Evolutionary conservation across 1,140 invertebrate species (phyloP).

Genomic region (Spodoptera frugiperda): DNA sequence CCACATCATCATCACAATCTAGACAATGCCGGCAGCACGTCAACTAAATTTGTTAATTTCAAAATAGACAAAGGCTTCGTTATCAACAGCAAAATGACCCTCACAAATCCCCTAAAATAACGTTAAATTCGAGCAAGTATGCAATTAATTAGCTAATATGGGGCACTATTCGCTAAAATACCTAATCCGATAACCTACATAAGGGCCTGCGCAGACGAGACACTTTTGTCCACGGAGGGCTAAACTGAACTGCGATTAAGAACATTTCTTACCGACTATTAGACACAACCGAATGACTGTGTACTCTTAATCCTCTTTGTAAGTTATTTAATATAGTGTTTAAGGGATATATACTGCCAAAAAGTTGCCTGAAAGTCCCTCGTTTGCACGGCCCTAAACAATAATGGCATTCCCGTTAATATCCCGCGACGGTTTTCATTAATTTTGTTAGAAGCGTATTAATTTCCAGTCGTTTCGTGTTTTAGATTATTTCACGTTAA

Average conservation of each 20-base stretch:
- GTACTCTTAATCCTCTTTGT: too few species aligned
- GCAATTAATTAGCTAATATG: slow-evolving; percentile 17
- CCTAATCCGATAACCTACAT: slow-evolving; percentile 19
- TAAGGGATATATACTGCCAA: too few species aligned
- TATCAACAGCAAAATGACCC: neutral
- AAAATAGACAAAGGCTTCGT: too few species aligned
- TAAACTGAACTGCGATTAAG: too few species aligned
- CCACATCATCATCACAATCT: too few species aligned
- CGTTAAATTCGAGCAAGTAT: slow-evolving; percentile 12
- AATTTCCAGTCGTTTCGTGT: slow-evolving; percentile 50
- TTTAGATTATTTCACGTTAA: slow-evolving; percentile 66
- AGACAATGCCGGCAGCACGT: neutral
- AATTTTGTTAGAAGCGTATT: slow-evolving; percentile 44
- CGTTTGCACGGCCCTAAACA: neutral
- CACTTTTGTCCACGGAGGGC: too few species aligned
- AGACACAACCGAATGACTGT: too few species aligned
- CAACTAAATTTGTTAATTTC: too few species aligned
- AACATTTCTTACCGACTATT: too few species aligned
- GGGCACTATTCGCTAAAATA: slow-evolving; percentile 1
- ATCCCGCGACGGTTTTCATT: slow-evolving; percentile 20
- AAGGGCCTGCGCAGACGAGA: neutral
- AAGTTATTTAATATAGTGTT: too few species aligned
- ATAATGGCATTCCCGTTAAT: slow-evolving; percentile 12
- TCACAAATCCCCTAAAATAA: slow-evolving; percentile 23
- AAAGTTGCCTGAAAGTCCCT: too few species aligned